Conservation (phyloP, 2,888 invertebrate species). For the Ormyrus labotus region DNA sequence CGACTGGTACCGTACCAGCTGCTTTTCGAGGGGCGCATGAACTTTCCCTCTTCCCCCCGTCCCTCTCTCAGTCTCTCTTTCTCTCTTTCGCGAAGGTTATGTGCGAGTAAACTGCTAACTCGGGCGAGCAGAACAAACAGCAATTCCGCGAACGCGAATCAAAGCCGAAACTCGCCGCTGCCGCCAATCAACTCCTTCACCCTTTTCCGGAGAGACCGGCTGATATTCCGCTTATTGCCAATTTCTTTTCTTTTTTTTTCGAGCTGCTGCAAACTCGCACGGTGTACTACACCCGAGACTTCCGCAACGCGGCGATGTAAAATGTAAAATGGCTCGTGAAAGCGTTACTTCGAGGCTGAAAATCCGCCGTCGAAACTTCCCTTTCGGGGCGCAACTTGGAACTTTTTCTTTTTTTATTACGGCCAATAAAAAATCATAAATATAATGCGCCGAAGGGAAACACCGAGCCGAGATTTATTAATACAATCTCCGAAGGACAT, state of each 20-base stretch:
- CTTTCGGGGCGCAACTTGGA: no score
- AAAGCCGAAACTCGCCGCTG: conserved; percentile 9
- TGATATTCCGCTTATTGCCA: background rate
- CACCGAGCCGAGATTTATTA: no score
- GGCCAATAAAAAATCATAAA: no score
- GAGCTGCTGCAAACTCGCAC: background rate
- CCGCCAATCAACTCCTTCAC: conserved; percentile 17
- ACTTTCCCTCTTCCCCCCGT: conserved; percentile 6
- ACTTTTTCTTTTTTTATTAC: no score
- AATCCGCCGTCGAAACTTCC: no score
- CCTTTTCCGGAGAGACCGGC: background rate
- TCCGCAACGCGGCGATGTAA: no score
- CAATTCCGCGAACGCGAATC: conserved; percentile 56
- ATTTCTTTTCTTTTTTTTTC: background rate
- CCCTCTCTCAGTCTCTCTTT: no score
- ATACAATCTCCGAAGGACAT: no score
- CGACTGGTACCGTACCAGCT: conserved; percentile 74
- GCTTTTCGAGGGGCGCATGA: conserved; percentile 49
- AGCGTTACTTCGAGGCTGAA: no score
- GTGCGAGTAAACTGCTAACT: conserved; percentile 45
- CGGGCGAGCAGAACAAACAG: conserved; percentile 50
- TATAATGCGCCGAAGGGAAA: no score
- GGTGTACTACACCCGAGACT: no score
- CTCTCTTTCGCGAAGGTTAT: conserved; percentile 13
- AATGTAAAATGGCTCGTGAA: no score